Evolutionary conservation across 2,113 vertebrate genomes (phyloP), one percentile per base, ranked within the genome.

Genomic region (Alaudala cheleensis): DNA sequence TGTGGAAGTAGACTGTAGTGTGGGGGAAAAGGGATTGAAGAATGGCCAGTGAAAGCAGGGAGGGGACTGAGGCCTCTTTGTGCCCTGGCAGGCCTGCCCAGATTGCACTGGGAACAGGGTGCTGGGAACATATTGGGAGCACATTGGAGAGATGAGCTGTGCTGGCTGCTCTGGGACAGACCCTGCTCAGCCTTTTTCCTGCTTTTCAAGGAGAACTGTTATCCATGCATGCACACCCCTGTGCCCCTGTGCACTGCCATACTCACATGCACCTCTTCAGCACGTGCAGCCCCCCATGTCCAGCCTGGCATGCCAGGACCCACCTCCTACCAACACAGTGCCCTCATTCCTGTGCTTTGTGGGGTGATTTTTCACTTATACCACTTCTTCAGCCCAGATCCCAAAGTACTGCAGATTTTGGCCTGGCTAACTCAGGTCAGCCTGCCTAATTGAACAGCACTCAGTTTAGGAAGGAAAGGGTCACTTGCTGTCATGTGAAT

Each of bases 281-380:
- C 34, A 44, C 1, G 0, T 18, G 58, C 58, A 78, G 20, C 12
- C 26, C 23, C 6, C 8, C 10, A 4, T 3, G 2, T 34, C 69
- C 66, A 45, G 42, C 37, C 25, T 15, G 6, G 28, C 47, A 8
- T 0, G 0, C 15, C 8, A 4, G 64, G 16, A 78, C 34, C 24
- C 57, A 22, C 14, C 29, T 87, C 69, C 39, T 44, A 64, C 61
- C 47, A 54, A 15, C 1, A 5, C 40, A 9, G 5, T n/a, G 28
- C 44, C 28, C 31, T 26, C 3, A 0, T 25, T 6, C 29, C 40
- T 23, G 42, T 19, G 44, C 65, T 76, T 21, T 57, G 13, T 6
- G 1, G 28, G 66, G 25, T 45, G 29, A 47, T 51, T 86, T 81
- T 56, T 76, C 29, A 12, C 37, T 72, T 60, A 9, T 33, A 44